Base-by-base conservation (phyloP, 2,888 invertebrate genomes). In the Cabera pusaria region DNA sequence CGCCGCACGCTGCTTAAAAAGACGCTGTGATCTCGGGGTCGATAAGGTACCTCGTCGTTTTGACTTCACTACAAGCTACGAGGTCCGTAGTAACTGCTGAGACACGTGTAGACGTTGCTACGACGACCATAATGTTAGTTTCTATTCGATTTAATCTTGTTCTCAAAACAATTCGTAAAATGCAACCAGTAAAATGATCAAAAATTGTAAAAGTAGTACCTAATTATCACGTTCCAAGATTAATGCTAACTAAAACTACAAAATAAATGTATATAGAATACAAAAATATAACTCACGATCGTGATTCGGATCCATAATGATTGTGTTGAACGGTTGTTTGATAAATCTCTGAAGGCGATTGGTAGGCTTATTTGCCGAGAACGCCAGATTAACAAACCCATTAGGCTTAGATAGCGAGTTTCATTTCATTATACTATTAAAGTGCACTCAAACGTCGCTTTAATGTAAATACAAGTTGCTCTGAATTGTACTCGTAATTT, bases 21-120 rank as follows among this genome's bases (percentile, higher is more conserved):
- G 76, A 79, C 72, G 71, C 76, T 77, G 68, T 64, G 66, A 77
- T 77, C 70, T 71, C 65, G 65, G 68, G 84, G 83, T 86, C 84
- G 84, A 85, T 85, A 83, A 74, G 74, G 59, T 61, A 60, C 46
- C 38, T 48, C 52, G 48, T 47, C 47, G 52, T 52, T 54, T 64
- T 44, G 55, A 53, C 49, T 49, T 37, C 54, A 32, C 28, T 32
- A 41, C 12, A 19, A 26, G 12, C 39, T 23, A 23, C 40, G 21
- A 42, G 6, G 21, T 31, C 22, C 29, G 36, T 42, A 40, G 39
- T 32, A 20, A 25, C 25, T 41, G 61, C 62, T 60, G 64, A 64
- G 58, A 52, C 54, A 38, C 33, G 18, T 43, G 53, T 59, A 59
- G 58, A 34, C 36, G 25, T 26, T 44, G 54, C 59, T 64, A 64